These are phyloP conservation scores for Triplophysa yarkandensis DNA, from an alignment of 2,797 vertebrate genomes.

Conservation along the genomic window DNA sequence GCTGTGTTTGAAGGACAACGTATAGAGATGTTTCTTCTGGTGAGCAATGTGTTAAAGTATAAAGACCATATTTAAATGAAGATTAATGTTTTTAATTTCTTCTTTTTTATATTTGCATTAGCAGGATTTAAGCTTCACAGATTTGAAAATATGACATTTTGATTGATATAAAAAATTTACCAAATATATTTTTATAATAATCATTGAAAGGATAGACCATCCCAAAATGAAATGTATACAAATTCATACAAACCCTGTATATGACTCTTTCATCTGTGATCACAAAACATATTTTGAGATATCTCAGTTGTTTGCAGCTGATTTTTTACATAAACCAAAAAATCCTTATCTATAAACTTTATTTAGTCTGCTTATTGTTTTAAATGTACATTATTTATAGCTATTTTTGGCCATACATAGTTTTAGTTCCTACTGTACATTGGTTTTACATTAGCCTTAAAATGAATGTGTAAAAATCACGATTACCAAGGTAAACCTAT, in stretches of 20 bases:
- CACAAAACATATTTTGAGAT: too few relatives aligned
- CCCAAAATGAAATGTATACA: too few relatives aligned
- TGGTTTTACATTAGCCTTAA: neutral
- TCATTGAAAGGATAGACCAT: too few relatives aligned
- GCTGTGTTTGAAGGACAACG: neutral
- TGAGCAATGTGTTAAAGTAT: neutral
- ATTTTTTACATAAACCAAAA: too few relatives aligned
- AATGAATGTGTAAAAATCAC: neutral
- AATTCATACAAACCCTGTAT: too few relatives aligned
- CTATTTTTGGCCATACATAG: neutral
- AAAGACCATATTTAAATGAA: neutral
- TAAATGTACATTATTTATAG: neutral
- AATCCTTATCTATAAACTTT: too few relatives aligned
- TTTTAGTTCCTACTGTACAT: neutral
- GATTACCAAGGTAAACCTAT: neutral
- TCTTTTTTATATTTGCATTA: neutral
- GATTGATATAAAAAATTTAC: too few relatives aligned
- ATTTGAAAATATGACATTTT: neutral
- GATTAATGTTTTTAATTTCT: neutral
- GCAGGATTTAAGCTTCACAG: neutral
- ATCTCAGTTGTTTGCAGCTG: too few relatives aligned
- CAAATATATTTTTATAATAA: too few relatives aligned
- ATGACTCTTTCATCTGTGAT: too few relatives aligned
- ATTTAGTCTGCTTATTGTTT: too few relatives aligned
- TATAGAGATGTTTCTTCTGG: neutral